Evolutionary conservation across 2,113 vertebrate species (phyloP).

Genomic region (Amia ocellicauda): DNA sequence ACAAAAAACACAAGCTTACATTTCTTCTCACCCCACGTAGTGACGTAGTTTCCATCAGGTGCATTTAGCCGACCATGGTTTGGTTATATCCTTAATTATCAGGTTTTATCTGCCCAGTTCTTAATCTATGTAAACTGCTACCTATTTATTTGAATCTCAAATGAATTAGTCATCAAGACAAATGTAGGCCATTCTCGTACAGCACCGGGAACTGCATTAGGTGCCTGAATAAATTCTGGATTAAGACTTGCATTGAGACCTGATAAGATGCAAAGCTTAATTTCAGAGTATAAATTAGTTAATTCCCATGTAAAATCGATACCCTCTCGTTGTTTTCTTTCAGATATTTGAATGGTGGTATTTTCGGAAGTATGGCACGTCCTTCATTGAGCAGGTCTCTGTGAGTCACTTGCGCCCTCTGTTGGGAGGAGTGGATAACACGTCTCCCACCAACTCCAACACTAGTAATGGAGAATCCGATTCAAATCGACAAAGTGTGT

Average conservation of each 20-base stretch:
- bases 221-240: no score
- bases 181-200: not conserved
- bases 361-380: slow-evolving; percentile 96
- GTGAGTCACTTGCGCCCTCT: slow-evolving; percentile 96
- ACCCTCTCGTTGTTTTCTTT: slow-evolving; percentile 15
- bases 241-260: no score
- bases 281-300: no score
- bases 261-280: no score
- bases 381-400: slow-evolving; percentile 97
- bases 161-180: not conserved
- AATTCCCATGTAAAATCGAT: no score
- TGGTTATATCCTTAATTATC: not conserved
- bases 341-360: slow-evolving; percentile 99
- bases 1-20: no score
- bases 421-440: slow-evolving; percentile 94
- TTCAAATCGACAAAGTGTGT: slow-evolving; percentile 88
- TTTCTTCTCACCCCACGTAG: no score
- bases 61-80: not conserved
- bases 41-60: no score
- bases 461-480: slow-evolving; percentile 85
- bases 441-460: slow-evolving; percentile 80
- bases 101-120: not conserved
- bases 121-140: not conserved
- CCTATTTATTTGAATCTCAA: slow-evolving; percentile 1
- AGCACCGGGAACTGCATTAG: not conserved